phyloP scores from a whole-genome alignment of 37 sponge, comb jelly and placozoan genomes.

The Eunapius fragilis region DNA sequence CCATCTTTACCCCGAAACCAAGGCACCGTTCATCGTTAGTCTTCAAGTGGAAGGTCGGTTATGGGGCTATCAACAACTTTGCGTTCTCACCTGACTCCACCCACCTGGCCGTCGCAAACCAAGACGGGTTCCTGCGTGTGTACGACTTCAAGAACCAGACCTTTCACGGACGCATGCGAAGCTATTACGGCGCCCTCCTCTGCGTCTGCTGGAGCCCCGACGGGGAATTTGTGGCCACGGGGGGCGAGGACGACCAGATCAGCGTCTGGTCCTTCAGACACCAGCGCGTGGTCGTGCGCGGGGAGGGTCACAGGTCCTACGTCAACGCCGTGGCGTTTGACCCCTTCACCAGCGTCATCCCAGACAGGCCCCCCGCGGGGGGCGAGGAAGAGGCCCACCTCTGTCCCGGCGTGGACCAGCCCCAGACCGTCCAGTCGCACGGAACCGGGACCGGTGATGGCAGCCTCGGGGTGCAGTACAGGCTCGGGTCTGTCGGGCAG shows the following conservation, averaged over 20 bases:
- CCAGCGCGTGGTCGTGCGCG: constrained; percentile 71
- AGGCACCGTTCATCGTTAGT: constrained; percentile 40
- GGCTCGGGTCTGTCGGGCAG: constrained; percentile 93
- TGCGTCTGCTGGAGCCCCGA: constrained; percentile 99
- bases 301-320: constrained; percentile 94
- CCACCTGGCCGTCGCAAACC: constrained; percentile 88
- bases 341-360: constrained; percentile 55
- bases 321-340: constrained; percentile 93
- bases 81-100: constrained; percentile 89
- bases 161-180: constrained; percentile 86
- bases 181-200: constrained; percentile 91
- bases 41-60: constrained; percentile 61
- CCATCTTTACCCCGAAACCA: constrained; percentile 45
- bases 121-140: constrained; percentile 92
- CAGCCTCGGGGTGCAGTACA: constrained; percentile 66
- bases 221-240: constrained; percentile 87
- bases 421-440: background rate
- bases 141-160: constrained; percentile 75
- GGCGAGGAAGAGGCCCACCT: background rate
- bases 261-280: constrained; percentile 90
- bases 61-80: constrained; percentile 77
- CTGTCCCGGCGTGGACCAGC: background rate
- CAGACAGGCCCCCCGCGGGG: background rate
- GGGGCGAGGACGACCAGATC: constrained; percentile 96
- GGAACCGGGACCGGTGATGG: background rate